Evolutionary conservation across 2,797 vertebrate species (phyloP).

Genomic region (Merluccius polli): DNA sequence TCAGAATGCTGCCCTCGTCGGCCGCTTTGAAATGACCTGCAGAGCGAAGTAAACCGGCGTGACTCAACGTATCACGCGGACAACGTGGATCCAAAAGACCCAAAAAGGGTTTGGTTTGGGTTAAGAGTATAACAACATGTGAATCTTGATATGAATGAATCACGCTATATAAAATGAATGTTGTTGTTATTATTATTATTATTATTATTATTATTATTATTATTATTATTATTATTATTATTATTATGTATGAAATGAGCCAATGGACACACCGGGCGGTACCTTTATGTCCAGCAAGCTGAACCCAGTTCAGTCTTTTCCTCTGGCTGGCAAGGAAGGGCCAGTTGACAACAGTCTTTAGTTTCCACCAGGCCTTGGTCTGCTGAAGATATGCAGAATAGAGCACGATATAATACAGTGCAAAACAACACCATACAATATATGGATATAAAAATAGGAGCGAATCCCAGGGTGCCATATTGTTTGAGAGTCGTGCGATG

Average conservation of each 20-base stretch:
- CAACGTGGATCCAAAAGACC: not conserved
- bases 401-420: not conserved
- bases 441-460: not conserved
- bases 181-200: not conserved
- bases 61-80: not conserved
- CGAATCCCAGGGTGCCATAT: not conserved
- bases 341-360: conserved; percentile 92
- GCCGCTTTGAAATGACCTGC: conserved; percentile 95
- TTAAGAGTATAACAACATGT: not conserved
- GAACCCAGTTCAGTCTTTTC: conserved; percentile 91
- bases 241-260: conserved; percentile 2
- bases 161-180: too few species aligned
- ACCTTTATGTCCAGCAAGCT: conserved; percentile 97
- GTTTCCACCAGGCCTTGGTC: conserved; percentile 90
- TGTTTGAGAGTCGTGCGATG: not conserved
- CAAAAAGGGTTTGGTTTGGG: not conserved
- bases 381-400: conserved; percentile 59
- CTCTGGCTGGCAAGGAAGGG: conserved; percentile 86
- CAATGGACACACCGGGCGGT: conserved; percentile 7
- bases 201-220: too few species aligned
- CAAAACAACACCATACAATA: not conserved
- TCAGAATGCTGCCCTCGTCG: conserved; percentile 90
- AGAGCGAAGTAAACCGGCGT: conserved; percentile 7
- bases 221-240: too few species aligned
- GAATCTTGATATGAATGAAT: too few species aligned